phyloP scores from a whole-genome alignment of 2,888 invertebrate species.

The Lasioglossum vierecki region DNA sequence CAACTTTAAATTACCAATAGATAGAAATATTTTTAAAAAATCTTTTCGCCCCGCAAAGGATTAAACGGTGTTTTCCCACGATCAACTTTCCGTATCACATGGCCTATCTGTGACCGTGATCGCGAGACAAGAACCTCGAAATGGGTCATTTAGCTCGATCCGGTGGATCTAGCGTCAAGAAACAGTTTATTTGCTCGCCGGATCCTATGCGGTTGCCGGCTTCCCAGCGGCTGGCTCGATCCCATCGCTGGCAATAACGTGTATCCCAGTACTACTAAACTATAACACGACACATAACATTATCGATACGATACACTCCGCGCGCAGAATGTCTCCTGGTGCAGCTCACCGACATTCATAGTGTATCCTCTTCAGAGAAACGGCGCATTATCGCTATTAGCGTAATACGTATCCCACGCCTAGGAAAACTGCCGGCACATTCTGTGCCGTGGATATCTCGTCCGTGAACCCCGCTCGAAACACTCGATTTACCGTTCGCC shows the following conservation, averaged over 20 bases:
- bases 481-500: constrained; percentile 68
- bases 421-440: constrained; percentile 42
- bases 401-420: constrained; percentile 72
- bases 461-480: constrained; percentile 54
- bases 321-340: constrained; percentile 55
- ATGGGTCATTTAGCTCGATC: background rate
- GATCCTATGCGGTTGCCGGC: background rate
- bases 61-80: background rate
- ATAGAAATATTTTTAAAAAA: no score
- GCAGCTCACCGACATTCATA: constrained; percentile 59
- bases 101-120: background rate
- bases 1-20: no score
- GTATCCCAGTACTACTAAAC: background rate
- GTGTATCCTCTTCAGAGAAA: constrained; percentile 67
- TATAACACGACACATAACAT: constrained; percentile 11
- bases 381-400: constrained; percentile 79
- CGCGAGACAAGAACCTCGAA: background rate
- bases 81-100: background rate
- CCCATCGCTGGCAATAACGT: constrained; percentile 1
- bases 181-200: background rate
- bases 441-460: constrained; percentile 63
- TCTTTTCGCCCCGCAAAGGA: no score
- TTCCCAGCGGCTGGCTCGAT: background rate
- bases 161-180: background rate
- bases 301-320: constrained; percentile 31